These are phyloP conservation scores for Pampusana beccarii DNA, from an alignment of 2,113 vertebrate species.

Conservation along the genomic window DNA sequence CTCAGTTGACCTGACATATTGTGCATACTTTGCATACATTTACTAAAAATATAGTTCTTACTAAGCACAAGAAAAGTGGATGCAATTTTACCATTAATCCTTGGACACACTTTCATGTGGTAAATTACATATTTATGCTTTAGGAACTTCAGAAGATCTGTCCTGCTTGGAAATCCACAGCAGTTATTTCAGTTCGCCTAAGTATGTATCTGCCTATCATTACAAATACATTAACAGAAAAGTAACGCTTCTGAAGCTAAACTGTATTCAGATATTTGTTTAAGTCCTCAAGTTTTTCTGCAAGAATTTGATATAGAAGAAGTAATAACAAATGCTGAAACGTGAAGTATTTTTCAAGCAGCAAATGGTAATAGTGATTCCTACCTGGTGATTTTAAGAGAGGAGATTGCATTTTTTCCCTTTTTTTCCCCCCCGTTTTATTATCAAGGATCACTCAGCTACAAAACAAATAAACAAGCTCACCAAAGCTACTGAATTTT, in stretches of 20 bases:
- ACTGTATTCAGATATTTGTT: background rate
- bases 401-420: background rate
- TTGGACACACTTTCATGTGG: background rate
- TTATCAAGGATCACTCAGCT: conserved; percentile 7
- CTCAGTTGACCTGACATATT: background rate
- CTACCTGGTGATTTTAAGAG: conserved; percentile 7
- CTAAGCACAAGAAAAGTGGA: background rate
- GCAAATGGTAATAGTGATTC: conserved; percentile 24
- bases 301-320: background rate
- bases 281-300: background rate
- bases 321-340: conserved; percentile 23
- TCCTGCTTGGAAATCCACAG: background rate
- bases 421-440: background rate
- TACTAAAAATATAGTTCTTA: background rate
- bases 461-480: background rate
- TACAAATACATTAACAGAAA: background rate
- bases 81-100: background rate
- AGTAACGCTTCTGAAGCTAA: conserved; percentile 3
- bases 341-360: background rate
- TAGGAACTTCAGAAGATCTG: background rate
- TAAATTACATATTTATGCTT: background rate
- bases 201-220: background rate
- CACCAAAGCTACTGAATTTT: background rate
- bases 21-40: background rate
- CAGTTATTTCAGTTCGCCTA: conserved; percentile 11